phyloP scores from a whole-genome alignment of 2,888 invertebrate genomes.

The Acleris literana region DNA sequence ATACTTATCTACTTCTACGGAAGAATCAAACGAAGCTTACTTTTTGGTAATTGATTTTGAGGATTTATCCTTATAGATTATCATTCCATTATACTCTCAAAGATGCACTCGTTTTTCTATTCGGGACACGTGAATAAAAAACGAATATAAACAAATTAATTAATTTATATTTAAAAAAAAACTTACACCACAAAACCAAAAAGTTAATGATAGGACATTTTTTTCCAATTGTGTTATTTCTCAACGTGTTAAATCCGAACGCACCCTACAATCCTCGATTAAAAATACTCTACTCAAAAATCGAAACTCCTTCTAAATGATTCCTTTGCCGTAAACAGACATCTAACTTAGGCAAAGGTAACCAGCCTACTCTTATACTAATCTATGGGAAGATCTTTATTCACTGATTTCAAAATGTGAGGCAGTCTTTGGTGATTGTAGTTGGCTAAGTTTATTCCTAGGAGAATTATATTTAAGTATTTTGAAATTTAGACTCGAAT shows the following conservation, averaged over 20 bases:
- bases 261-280: conserved; percentile 16
- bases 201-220: background rate
- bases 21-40: conserved; percentile 50
- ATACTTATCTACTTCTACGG: conserved; percentile 45
- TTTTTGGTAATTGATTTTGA: conserved; percentile 43
- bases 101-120: conserved; percentile 13
- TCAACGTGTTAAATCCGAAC: conserved; percentile 3
- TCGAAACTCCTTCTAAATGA: background rate
- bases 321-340: conserved; percentile 1
- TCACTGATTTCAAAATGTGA: conserved; percentile 44
- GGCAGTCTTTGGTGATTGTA: conserved; percentile 56
- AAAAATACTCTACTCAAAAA: conserved; percentile 14
- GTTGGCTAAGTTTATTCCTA: conserved; percentile 38
- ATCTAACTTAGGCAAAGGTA: background rate
- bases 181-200: background rate
- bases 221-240: background rate
- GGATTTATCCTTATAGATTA: conserved; percentile 36
- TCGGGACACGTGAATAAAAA: background rate
- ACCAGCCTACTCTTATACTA: conserved; percentile 17
- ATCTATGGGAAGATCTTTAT: conserved; percentile 49
- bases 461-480: conserved; percentile 17
- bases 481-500: conserved; percentile 16
- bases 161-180: background rate
- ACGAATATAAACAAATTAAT: too few species aligned
- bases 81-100: conserved; percentile 39